phyloP scores from a whole-genome alignment of 2,888 invertebrate genomes.

The Coelinius sp. region DNA sequence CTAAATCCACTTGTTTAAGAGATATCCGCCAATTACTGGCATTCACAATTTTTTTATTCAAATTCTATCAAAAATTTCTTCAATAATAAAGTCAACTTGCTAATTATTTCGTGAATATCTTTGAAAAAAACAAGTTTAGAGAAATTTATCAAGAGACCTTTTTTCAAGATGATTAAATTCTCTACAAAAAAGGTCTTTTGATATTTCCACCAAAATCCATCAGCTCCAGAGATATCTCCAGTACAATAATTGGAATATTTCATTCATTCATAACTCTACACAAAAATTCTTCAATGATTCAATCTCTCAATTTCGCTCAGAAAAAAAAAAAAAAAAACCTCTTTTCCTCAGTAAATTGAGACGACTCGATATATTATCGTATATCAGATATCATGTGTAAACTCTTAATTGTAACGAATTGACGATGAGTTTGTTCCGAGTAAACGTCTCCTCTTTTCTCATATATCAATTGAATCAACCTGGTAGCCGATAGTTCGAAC shows the following conservation, averaged over 20 bases:
- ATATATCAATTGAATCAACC: constrained; percentile 13
- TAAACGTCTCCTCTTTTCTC: constrained; percentile 6
- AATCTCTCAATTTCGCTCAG: not conserved
- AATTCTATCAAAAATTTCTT: no score
- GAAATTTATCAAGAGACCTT: not conserved
- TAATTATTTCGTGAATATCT: not conserved
- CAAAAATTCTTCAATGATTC: not conserved
- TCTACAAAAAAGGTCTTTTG: not conserved
- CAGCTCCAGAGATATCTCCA: no score
- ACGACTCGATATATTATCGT: constrained; percentile 2
- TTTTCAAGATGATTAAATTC: not conserved
- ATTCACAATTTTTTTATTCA: no score
- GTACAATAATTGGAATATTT: no score
- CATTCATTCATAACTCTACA: no score
- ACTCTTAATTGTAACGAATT: constrained; percentile 24
- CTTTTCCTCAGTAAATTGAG: not conserved
- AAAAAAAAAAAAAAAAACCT: not conserved
- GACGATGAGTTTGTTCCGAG: constrained; percentile 21
- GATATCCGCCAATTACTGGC: no score
- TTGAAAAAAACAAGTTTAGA: not conserved
- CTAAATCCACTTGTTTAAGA: no score
- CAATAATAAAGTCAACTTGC: no score
- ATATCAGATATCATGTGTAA: constrained; percentile 12
- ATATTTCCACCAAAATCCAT: not conserved
- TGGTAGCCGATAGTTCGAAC: not conserved